Evolutionary conservation across 2,113 vertebrate species (phyloP), one percentile per base, ranked within the genome.

Genomic region (Eptesicus fuscus): DNA sequence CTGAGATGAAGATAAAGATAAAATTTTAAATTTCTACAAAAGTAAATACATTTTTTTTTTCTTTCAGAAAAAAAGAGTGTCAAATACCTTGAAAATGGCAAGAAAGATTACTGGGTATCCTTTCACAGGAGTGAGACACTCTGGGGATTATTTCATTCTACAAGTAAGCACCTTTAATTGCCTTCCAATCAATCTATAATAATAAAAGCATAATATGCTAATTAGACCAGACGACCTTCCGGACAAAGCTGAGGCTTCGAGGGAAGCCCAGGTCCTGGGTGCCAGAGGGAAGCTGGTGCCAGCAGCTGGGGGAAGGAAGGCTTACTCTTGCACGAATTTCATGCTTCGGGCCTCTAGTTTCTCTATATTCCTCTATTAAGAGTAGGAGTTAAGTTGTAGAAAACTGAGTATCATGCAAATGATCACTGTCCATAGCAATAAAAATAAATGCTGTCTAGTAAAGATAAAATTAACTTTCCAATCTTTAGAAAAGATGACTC

Each of bases 401-500:
- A 84, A 85, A 80, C 2, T 17, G 51, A 95, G 5, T 86, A 59
- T 73, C 44, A 44, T 53, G 47, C 18, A 95, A 92, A 93, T 84
- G 7, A 96, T 80, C 65, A 47, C 13, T 79, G 22, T 70, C 32
- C 9, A 70, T 7, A 47, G 65, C 22, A 88, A 53, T 79, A 76
- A 88, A 90, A 95, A 70, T 90, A 22, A 77, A 22, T 61, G 71
- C 28, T 63, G 18, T 90, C 35, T 40, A 20, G 7, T n/a, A 92
- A 63, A 80, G 47, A 95, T 56, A 63, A 79, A 90, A 93, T 35
- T 49, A 40, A 95, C 42, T 89, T 89, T 83, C 28, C 63, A 88
- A 82, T 42, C 5, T 82, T 3, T 61, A 76, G 51, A 85, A 93
- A 94, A 87, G 30, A 63, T 73, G 44, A 73, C 53, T 71, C 47